These are phyloP conservation scores for Passer montanus DNA, from an alignment of 2,113 vertebrate species.

Conservation along the genomic window DNA sequence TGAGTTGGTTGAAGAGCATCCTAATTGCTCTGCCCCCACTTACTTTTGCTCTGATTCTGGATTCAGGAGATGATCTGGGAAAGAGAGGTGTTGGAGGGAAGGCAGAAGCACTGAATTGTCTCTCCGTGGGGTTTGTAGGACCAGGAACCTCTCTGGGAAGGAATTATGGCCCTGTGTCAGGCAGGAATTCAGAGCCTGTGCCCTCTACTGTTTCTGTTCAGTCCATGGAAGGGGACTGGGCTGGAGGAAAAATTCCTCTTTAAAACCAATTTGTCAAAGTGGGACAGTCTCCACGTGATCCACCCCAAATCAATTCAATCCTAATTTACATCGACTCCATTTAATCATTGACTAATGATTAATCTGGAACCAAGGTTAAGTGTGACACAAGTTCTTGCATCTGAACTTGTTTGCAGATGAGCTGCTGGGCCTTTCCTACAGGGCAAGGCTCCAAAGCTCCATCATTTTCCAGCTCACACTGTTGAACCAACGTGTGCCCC, in stretches of 20 bases:
- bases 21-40: background rate
- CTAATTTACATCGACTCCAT: constrained; percentile 34
- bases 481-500: background rate
- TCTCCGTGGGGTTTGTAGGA: background rate
- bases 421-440: background rate
- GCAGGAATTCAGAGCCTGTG: background rate
- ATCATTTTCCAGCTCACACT: background rate
- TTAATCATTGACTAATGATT: constrained; percentile 17
- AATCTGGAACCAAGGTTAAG: constrained; percentile 37
- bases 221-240: background rate
- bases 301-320: constrained; percentile 29
- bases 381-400: background rate
- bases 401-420: background rate
- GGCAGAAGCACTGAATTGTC: background rate
- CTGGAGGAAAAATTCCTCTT: constrained; percentile 1
- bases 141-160: background rate
- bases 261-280: background rate
- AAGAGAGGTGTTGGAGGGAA: background rate
- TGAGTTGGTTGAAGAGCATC: background rate
- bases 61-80: background rate
- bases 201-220: background rate
- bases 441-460: background rate
- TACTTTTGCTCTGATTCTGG: background rate
- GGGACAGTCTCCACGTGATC: background rate
- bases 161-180: background rate